Conservation (phyloP, 2,888 invertebrate species). For the Drosophila mayaguana region DNA sequence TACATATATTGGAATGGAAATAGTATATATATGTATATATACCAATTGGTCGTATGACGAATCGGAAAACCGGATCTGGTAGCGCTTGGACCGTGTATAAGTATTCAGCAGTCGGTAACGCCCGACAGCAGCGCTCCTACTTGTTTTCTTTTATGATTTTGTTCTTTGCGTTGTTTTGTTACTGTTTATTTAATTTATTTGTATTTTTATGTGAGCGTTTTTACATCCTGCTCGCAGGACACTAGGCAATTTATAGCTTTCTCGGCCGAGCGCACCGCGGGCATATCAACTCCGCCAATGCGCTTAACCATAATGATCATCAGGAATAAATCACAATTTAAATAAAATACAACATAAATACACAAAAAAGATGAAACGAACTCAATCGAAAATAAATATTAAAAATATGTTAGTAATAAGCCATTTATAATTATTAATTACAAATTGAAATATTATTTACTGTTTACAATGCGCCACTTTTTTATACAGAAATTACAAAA, state of each 20-base stretch:
- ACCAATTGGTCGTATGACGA: too few relatives aligned
- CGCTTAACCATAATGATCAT: conserved; percentile 1
- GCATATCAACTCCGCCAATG: conserved; percentile 39
- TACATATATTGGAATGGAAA: too few relatives aligned
- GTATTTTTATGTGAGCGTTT: background rate
- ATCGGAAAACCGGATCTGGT: too few relatives aligned
- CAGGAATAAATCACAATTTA: background rate
- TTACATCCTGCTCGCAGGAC: conserved; percentile 11
- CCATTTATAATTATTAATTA: background rate
- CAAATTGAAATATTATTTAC: background rate
- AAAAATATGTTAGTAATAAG: background rate
- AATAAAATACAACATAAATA: too few relatives aligned
- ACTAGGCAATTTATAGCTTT: conserved; percentile 28
- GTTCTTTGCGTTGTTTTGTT: conserved; percentile 23
- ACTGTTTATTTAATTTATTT: conserved; percentile 10
- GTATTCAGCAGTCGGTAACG: too few relatives aligned
- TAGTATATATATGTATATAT: too few relatives aligned
- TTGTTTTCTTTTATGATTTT: conserved; percentile 19
- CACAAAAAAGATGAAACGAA: background rate
- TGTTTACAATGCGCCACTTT: background rate
- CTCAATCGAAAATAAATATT: background rate
- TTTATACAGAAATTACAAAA: background rate
- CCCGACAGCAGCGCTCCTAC: too few relatives aligned
- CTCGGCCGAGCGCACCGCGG: conserved; percentile 6
- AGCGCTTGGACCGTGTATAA: too few relatives aligned